These are phyloP conservation scores for Hemitrygon akajei DNA, from an alignment of 2,797 vertebrate genomes.

Conservation along the genomic window DNA sequence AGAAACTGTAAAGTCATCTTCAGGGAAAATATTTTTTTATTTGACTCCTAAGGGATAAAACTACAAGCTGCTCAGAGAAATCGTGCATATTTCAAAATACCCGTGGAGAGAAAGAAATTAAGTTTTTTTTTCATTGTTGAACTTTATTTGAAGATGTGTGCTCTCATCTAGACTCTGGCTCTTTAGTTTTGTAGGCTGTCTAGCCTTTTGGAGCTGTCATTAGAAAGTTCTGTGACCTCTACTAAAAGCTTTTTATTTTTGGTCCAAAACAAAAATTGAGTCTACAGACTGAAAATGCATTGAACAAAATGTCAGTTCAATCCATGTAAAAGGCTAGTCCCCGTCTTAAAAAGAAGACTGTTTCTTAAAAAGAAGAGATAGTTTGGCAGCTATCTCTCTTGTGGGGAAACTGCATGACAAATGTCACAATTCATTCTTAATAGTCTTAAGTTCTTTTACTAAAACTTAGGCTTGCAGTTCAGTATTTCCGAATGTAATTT, in stretches of 20 bases:
- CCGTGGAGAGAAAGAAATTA: not conserved
- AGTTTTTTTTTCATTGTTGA: not conserved
- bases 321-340: not conserved
- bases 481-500: not conserved
- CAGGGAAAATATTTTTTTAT: not conserved
- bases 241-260: not conserved
- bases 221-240: not conserved
- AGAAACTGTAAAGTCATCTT: not conserved
- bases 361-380: no score
- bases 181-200: not conserved
- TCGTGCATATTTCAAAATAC: not conserved
- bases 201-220: not conserved
- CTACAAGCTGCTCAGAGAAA: not conserved
- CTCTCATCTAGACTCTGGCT: not conserved
- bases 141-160: slow-evolving; percentile 16
- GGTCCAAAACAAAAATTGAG: not conserved
- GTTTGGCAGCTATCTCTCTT: not conserved
- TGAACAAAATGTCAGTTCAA: not conserved
- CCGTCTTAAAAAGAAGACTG: not conserved
- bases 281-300: not conserved
- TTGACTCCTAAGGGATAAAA: not conserved
- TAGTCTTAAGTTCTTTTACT: not conserved
- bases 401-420: not conserved
- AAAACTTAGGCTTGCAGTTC: not conserved
- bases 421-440: not conserved